These are phyloP conservation scores for Atta cephalotes DNA, from an alignment of 1,140 invertebrate species.

Conservation along the genomic window DNA sequence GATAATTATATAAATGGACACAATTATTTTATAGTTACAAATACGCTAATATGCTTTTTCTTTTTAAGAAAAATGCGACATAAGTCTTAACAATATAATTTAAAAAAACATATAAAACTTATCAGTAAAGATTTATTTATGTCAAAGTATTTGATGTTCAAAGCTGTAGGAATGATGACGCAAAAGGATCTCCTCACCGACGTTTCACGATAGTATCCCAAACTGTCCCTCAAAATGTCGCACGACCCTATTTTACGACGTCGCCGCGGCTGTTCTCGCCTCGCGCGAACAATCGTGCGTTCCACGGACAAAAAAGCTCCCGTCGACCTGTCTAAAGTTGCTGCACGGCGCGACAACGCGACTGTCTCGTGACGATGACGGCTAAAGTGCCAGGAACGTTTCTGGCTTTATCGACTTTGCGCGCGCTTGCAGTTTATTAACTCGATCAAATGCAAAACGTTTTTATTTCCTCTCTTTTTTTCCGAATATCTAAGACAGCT, in stretches of 20 bases:
- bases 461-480: conserved; percentile 26
- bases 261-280: conserved; percentile 43
- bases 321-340: conserved; percentile 75
- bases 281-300: conserved; percentile 72
- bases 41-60: neutral
- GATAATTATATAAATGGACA: neutral
- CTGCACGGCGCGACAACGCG: conserved; percentile 66
- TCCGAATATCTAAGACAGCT: conserved; percentile 10
- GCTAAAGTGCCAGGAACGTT: conserved; percentile 68
- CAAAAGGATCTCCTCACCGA: conserved; percentile 15
- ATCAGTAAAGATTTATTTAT: neutral
- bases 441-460: conserved; percentile 59
- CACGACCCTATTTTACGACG: conserved; percentile 68
- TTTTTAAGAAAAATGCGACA: neutral
- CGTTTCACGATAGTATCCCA: conserved; percentile 40
- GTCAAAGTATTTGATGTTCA: neutral
- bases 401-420: conserved; percentile 55
- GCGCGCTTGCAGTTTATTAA: conserved; percentile 52
- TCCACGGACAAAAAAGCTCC: conserved; percentile 73
- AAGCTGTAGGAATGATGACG: conserved; percentile 2
- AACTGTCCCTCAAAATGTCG: conserved; percentile 60
- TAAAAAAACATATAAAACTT: neutral
- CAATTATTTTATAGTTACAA: neutral
- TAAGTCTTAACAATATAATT: neutral
- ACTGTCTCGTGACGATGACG: conserved; percentile 73